Conservation (phyloP, 2,888 invertebrate genomes). For the Drosophila leonis region DNA sequence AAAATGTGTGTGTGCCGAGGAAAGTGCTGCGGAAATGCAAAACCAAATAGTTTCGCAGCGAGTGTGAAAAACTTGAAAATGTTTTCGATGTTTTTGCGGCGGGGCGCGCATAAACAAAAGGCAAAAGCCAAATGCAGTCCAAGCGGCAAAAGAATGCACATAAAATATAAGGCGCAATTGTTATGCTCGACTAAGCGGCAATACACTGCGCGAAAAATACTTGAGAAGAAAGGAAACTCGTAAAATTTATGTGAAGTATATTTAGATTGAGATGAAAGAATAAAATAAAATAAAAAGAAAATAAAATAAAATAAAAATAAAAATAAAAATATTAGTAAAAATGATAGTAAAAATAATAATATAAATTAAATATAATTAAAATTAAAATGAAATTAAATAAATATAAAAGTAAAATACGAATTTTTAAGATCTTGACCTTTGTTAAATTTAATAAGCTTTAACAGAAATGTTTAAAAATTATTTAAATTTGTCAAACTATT, state of each 20-base stretch:
- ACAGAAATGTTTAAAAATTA: neutral
- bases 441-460: too few relatives aligned
- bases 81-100: constrained; percentile 45
- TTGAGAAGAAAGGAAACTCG: neutral
- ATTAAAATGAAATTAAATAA: too few relatives aligned
- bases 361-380: too few relatives aligned
- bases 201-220: constrained; percentile 29
- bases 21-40: constrained; percentile 69
- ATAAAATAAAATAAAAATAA: too few relatives aligned
- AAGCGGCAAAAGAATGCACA: constrained; percentile 40
- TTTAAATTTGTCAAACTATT: too few relatives aligned
- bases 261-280: neutral
- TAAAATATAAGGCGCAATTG: constrained; percentile 39
- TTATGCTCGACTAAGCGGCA: constrained; percentile 34
- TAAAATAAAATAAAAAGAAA: too few relatives aligned
- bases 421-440: too few relatives aligned
- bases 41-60: constrained; percentile 55
- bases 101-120: constrained; percentile 43
- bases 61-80: constrained; percentile 66
- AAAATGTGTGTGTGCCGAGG: constrained; percentile 31
- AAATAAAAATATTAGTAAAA: too few relatives aligned
- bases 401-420: too few relatives aligned
- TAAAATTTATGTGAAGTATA: neutral
- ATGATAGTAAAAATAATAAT: too few relatives aligned
- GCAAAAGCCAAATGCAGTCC: constrained; percentile 11